These are phyloP conservation scores for Notamacropus eugenii DNA, from an alignment of 2,797 vertebrate species.

Conservation along the genomic window DNA sequence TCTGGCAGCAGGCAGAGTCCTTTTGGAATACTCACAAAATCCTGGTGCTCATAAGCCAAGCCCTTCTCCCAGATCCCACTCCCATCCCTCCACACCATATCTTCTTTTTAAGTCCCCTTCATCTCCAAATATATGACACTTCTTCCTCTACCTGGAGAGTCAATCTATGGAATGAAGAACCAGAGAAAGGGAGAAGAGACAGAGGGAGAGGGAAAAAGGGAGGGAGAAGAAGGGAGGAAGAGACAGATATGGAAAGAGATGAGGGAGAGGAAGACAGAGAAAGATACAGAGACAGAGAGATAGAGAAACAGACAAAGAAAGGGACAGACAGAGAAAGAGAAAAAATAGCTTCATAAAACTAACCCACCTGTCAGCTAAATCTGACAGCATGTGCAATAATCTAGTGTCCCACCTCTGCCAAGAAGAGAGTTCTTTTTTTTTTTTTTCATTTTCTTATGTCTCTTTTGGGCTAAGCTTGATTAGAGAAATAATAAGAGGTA, in stretches of 20 bases:
- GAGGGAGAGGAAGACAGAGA: no score
- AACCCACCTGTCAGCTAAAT: not conserved
- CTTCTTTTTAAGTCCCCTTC: not conserved
- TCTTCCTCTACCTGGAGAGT: not conserved
- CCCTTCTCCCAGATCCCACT: not conserved
- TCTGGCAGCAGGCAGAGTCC: no score
- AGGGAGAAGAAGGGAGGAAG: not conserved
- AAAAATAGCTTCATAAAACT: not conserved
- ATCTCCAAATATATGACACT: not conserved
- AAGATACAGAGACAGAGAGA: not conserved
- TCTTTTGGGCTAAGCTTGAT: no score
- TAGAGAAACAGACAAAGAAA: not conserved
- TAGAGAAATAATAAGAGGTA: not conserved
- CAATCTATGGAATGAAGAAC: not conserved
- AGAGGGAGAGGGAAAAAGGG: not conserved
- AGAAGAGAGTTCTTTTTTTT: no score
- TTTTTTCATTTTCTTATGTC: not conserved
- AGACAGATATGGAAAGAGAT: not conserved
- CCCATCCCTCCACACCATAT: not conserved
- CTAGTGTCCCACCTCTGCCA: not conserved
- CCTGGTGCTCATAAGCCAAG: no score
- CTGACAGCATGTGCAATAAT: not conserved
- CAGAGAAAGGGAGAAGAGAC: not conserved
- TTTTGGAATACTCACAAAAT: no score
- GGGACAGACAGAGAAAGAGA: no score